A percentile compares a stretch with the other conserved stretches of the same genome.
These are phyloP conservation scores for Drosophila borealis DNA, from an alignment of 2,888 invertebrate species.

Conservation along the genomic window DNA sequence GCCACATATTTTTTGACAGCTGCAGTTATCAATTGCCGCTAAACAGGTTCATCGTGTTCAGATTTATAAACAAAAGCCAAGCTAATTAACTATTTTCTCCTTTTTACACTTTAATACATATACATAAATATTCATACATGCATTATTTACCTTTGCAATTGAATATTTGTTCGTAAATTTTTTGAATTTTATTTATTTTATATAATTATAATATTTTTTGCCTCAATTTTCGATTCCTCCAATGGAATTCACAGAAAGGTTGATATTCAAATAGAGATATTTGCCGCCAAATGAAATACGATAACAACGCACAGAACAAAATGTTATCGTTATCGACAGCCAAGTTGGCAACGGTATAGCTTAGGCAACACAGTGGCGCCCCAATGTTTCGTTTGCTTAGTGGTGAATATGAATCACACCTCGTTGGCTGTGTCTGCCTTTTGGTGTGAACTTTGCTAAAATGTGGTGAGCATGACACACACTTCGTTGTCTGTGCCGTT, in stretches of 20 bases:
- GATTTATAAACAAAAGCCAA: not conserved
- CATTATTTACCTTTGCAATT: too few species aligned
- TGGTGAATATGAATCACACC: not conserved
- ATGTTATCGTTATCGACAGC: slow-evolving; percentile 1
- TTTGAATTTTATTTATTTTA: not conserved
- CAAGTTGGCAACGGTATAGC: slow-evolving; percentile 21
- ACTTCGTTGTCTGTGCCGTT: not conserved
- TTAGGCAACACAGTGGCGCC: slow-evolving; percentile 14
- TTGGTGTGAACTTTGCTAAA: not conserved
- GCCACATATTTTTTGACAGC: slow-evolving; percentile 3
- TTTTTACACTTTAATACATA: not conserved
- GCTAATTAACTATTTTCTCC: not conserved
- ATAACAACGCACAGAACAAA: not conserved
- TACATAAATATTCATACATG: not conserved
- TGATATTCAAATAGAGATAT: not conserved
- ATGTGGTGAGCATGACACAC: too few species aligned
- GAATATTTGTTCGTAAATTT: too few species aligned
- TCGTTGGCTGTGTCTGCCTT: not conserved
- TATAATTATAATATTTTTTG: too few species aligned
- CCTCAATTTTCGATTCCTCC: not conserved
- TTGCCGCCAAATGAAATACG: slow-evolving; percentile 8
- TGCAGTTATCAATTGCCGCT: too few species aligned
- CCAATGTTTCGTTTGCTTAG: slow-evolving; percentile 1
- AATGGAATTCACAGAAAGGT: not conserved
- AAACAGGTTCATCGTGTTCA: not conserved